Base-by-base conservation (phyloP, 2,888 invertebrate genomes). In the Sussaba pulchella region DNA sequence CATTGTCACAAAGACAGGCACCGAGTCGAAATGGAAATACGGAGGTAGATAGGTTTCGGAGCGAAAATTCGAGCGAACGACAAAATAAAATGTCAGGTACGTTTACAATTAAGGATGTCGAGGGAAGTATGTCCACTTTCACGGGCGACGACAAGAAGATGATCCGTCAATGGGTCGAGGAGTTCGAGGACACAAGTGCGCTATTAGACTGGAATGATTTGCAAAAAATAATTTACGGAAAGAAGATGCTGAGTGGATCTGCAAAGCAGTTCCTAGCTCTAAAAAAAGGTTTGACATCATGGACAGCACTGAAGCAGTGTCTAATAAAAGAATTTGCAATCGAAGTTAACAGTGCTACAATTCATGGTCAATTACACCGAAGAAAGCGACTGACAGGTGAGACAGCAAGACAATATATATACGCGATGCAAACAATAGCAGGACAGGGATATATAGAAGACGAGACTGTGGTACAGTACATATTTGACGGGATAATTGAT, bases 151-250 rank as follows among this genome's bases (percentile, higher is more conserved):
- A 63, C 9, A 61, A 57, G 8, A 19, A 54, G n/a, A 47, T 41
- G 10, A 69, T 78, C 21, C 59, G 57, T 10, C 61, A 70, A 14
- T 85, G 82, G 82, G 19, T 85, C 0, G 26, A 39, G 0, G 75
- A 83, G 6, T 82, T 85, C 19, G 85, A 85, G 21, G 83, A 85
- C 26, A 83, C 76, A 2, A 78, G 82, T 10, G 57, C 50, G 8
- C 12, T 85, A 6, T 83, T 82, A 17, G 9, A 19, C 1, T 85
- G 80, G 83, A 69, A 50, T 0, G 76, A 85, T 8, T 24, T 61
- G 2, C 81, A 83, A 12, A 77, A 76, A 39, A 77, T 84, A 0
- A 72, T 85, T 1, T 84, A 84, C 14, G 80, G 82, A 0, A 84
- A 82, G 43, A 71, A 69, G 52, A 39, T 82, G 21, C 39, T n/a